Evolutionary conservation across 2,888 invertebrate species (phyloP).

Genomic region (Cataglyphis altisquamis): DNA sequence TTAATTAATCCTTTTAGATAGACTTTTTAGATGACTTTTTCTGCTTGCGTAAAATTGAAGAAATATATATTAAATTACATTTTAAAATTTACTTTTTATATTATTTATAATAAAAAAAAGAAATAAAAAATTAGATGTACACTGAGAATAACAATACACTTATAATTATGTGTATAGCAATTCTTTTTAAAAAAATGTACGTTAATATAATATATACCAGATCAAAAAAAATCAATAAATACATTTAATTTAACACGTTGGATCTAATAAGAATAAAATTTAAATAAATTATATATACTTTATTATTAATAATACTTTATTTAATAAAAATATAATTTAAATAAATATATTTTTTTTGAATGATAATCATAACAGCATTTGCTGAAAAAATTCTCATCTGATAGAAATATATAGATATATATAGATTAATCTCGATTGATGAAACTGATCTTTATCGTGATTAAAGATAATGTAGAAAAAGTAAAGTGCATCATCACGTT

Average conservation of each 20-base stretch:
- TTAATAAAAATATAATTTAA: no score
- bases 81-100: neutral
- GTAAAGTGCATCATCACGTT: neutral
- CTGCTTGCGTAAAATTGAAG: neutral
- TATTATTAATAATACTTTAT: neutral
- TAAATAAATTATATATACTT: neutral
- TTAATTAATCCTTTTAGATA: neutral
- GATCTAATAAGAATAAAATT: neutral
- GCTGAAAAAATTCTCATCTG: neutral
- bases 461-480: constrained; percentile 6
- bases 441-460: neutral
- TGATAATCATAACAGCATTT: neutral
- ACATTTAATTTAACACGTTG: neutral
- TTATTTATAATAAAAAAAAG: neutral
- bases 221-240: neutral
- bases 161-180: no score
- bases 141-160: no score
- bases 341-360: neutral
- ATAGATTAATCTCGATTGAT: neutral
- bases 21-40: neutral
- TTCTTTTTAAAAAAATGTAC: neutral
- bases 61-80: neutral
- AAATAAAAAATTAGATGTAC: no score
- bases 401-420: no score
- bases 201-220: neutral